These are phyloP conservation scores for Acanthopagrus latus DNA, from an alignment of 2,797 vertebrate genomes.

Conservation along the genomic window DNA sequence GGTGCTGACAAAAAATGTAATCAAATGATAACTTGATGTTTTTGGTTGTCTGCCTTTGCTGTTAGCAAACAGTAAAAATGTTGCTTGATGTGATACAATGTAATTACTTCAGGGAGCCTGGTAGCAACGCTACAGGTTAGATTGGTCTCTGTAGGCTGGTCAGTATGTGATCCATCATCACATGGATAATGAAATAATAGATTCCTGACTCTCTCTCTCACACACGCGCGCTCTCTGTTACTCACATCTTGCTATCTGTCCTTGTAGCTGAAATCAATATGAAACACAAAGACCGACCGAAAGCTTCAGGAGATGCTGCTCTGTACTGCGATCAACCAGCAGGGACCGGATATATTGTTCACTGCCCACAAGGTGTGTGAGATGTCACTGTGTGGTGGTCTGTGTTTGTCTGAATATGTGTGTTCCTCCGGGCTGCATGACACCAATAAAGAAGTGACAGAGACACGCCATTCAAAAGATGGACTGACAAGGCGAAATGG, in stretches of 20 bases:
- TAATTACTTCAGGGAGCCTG: conserved; percentile 2
- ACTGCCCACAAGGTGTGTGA: conserved; percentile 33
- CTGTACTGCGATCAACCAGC: conserved; percentile 46
- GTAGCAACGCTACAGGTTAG: conserved; percentile 14
- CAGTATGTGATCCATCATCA: conserved; percentile 62
- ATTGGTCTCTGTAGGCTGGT: conserved; percentile 36
- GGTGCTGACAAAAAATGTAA: background rate
- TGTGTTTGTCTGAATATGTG: conserved; percentile 22
- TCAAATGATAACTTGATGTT: background rate
- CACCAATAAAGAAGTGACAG: conserved; percentile 69
- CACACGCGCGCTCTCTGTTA: conserved; percentile 1
- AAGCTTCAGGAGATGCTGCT: conserved; percentile 20
- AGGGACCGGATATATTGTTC: conserved; percentile 37
- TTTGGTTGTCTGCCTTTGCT: background rate
- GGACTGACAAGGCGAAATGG: conserved; percentile 45
- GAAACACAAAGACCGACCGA: conserved; percentile 17
- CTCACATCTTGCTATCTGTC: conserved; percentile 26
- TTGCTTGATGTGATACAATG: background rate
- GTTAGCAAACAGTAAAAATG: conserved; percentile 33
- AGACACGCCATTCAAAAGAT: conserved; percentile 48
- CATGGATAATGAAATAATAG: conserved; percentile 62
- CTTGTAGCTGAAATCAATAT: conserved; percentile 51
- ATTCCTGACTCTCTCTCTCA: conserved; percentile 26
- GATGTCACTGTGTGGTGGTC: conserved; percentile 24
- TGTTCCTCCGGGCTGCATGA: conserved; percentile 47